Base-by-base conservation (phyloP, 64 coral and sea anemone species). In the Orbicella faveolata region DNA sequence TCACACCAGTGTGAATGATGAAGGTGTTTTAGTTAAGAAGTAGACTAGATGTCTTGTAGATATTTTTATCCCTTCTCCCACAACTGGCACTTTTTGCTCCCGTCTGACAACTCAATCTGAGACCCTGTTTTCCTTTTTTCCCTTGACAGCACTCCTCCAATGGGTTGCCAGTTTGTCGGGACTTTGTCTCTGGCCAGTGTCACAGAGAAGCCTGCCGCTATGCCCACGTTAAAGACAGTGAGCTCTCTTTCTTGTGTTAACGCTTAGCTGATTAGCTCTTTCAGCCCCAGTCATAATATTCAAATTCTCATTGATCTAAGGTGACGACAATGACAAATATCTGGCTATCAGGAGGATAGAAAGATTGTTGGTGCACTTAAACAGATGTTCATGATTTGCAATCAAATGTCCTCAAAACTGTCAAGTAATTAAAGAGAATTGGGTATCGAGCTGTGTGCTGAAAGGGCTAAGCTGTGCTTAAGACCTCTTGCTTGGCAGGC, bases 151-250 rank as follows among this genome's bases (percentile, higher is more conserved):
- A 94, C 63, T 84, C 91, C 73, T 79, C 92, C 92, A 88, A 94
- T 85, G 82, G 64, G 92, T 93, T 97, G 79, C 97, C 97, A 87
- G 93, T 99, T 87, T 99, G 97, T 93, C 94, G 97, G 57, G 97
- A 99, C 92, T 96, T 76, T 95, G 83, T 77, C 75, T 87, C 94
- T 92, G 97, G 97, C 91, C 94, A 96, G 94, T 99, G 97, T 74
- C 91, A 95, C 89, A 92, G 97, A 87, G 97, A 99, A 79, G 91
- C 94, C 89, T 99, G 97, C 88, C 94, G 97, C 90, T 99, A 95
- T 99, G 94, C 94, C 89, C 97, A 99, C 91, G 92, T 99, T 90
- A 93, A 92, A 89, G 94, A 97, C 92, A 97, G 90, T 92, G 90
- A 92, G 90, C 87, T 88, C 54, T 78, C 90, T 87, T 74, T 87